Evolutionary conservation across 2,113 vertebrate species (phyloP).

Genomic region (Myrmecophaga tridactyla): DNA sequence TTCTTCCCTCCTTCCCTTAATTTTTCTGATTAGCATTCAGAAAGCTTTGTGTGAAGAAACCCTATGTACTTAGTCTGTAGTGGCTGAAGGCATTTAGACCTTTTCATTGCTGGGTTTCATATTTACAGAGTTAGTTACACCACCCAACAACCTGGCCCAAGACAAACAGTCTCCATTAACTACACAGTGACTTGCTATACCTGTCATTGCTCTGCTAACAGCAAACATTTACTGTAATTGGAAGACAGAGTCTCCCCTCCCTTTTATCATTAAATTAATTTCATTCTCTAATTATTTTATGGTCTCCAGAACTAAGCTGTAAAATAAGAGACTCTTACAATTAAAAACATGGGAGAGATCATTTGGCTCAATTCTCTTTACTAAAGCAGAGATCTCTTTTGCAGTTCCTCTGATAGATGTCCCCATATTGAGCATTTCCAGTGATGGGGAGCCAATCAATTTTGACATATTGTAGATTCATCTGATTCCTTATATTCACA

Average conservation of each 20-base stretch:
- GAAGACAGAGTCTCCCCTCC: not conserved
- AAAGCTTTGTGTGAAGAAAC: constrained; percentile 21
- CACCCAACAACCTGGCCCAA: constrained; percentile 57
- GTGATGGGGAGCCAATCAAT: not conserved
- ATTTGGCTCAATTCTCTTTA: not conserved
- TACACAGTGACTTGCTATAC: not conserved
- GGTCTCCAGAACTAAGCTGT: constrained; percentile 4
- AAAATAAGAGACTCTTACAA: not conserved
- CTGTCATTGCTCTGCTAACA: constrained; percentile 37
- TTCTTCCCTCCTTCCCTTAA: not conserved
- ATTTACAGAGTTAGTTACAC: constrained; percentile 61
- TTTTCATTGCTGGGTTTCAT: constrained; percentile 47
- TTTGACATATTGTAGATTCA: not conserved
- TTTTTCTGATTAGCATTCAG: not conserved
- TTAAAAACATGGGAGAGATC: not conserved
- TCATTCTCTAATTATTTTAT: not conserved
- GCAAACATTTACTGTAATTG: constrained; percentile 22
- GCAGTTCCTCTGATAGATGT: not conserved
- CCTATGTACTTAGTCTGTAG: not conserved
- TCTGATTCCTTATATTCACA: constrained; percentile 37
- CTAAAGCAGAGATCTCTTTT: not conserved
- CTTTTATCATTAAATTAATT: not conserved
- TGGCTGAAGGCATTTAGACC: constrained; percentile 15
- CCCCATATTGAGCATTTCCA: not conserved
- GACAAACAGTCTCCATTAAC: constrained; percentile 48